A percentile compares a stretch with the other conserved stretches of the same genome.
These are phyloP conservation scores for Xiphorhynchus erythropygius DNA, from an alignment of 2,797 vertebrate species.

Conservation along the genomic window DNA sequence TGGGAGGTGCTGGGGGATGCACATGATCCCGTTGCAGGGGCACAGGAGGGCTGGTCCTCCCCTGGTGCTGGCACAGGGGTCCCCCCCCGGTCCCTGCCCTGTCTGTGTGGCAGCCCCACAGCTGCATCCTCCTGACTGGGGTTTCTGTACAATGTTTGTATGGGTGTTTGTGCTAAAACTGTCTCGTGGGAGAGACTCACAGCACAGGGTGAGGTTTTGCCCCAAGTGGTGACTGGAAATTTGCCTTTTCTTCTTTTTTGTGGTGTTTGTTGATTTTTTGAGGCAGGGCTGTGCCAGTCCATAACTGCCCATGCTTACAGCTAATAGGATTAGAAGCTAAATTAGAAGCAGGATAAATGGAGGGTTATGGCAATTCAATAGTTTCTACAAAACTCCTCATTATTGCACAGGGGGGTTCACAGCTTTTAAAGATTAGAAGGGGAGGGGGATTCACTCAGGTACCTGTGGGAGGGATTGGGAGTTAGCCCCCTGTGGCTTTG, in stretches of 20 bases:
- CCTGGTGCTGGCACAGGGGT: neutral
- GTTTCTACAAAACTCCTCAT: neutral
- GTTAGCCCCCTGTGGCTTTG: rapidly evolving
- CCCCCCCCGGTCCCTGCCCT: rapidly evolving
- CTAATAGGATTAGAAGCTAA: neutral
- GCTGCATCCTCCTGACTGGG: rapidly evolving
- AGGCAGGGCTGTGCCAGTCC: neutral
- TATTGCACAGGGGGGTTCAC: neutral
- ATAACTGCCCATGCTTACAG: neutral
- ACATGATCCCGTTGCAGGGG: rapidly evolving
- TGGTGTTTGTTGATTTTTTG: neutral
- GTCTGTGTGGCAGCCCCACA: rapidly evolving
- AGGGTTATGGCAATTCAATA: neutral
- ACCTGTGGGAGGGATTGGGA: neutral
- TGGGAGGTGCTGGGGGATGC: rapidly evolving
- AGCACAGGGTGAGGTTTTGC: neutral
- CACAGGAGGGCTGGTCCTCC: neutral
- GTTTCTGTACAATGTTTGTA: rapidly evolving
- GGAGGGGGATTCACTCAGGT: rapidly evolving
- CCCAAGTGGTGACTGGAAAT: neutral
- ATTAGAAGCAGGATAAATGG: neutral
- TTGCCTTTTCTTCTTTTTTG: neutral
- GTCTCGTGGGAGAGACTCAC: rapidly evolving
- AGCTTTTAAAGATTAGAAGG: neutral
- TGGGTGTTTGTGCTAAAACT: rapidly evolving